A percentile compares a stretch with the other conserved stretches of the same genome.
These are phyloP conservation scores for Numida meleagris DNA, from an alignment of 2,113 vertebrate genomes.

Conservation along the genomic window DNA sequence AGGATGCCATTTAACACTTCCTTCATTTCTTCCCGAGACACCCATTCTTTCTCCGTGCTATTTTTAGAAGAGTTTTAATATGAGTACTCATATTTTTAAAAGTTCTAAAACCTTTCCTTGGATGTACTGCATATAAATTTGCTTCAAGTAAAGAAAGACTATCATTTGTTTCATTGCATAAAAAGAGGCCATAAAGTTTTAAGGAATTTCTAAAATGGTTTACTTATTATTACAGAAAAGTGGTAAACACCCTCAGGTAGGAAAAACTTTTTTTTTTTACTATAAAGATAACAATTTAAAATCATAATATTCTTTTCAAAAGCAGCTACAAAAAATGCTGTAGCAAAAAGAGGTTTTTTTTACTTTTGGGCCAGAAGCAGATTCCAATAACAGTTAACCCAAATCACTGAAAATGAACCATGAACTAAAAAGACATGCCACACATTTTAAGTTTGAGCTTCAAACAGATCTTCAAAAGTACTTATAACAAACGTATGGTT, in stretches of 20 bases:
- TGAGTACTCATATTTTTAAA: neutral
- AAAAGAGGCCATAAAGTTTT: neutral
- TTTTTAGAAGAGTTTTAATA: constrained; percentile 14
- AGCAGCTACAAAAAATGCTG: neutral
- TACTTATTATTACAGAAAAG: neutral
- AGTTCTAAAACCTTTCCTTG: neutral
- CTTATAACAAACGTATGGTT: neutral
- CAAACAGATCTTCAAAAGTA: neutral
- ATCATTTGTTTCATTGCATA: neutral
- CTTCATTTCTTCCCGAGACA: constrained; percentile 14
- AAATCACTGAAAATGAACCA: neutral
- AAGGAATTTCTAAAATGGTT: neutral
- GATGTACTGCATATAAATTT: neutral
- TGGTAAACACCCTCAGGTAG: neutral
- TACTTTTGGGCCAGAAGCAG: neutral
- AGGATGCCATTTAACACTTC: neutral
- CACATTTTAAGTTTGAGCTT: neutral
- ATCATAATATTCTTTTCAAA: neutral
- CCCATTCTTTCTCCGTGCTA: neutral
- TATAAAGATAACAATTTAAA: neutral
- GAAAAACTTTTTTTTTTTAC: neutral
- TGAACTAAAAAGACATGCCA: neutral
- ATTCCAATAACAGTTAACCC: neutral
- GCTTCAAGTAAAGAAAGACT: neutral
- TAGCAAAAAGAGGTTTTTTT: neutral